phyloP scores from a whole-genome alignment of 2,113 vertebrate genomes.

The Phyllostomus hastatus region DNA sequence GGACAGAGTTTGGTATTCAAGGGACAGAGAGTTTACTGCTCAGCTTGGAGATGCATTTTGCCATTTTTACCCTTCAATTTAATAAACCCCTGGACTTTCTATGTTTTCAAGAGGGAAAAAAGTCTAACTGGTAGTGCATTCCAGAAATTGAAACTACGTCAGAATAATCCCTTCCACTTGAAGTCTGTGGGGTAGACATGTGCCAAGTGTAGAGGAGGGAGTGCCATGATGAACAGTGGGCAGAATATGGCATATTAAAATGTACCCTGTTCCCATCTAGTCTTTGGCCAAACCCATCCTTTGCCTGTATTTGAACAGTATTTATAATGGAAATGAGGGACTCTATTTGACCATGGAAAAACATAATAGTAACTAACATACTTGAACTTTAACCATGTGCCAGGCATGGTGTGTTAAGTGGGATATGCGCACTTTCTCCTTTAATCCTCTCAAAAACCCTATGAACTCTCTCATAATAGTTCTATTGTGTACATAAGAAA shows the following conservation, averaged over 20 bases:
- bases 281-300: background rate
- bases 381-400: background rate
- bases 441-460: background rate
- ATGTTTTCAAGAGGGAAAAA: background rate
- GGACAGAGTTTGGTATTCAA: background rate
- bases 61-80: background rate
- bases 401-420: background rate
- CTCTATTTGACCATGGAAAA: background rate
- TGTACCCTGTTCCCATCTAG: background rate
- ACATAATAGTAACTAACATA: background rate
- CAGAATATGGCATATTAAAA: background rate
- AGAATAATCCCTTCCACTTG: background rate
- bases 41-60: background rate
- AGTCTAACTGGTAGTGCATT: background rate
- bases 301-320: background rate
- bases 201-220: background rate
- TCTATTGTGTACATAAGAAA: background rate
- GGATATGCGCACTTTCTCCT: background rate
- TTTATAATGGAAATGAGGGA: background rate
- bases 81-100: slow-evolving; percentile 15
- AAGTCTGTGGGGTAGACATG: background rate
- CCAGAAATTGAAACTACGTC: background rate
- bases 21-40: background rate
- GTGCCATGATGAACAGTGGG: accelerated
- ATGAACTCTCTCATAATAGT: background rate